A percentile compares a stretch with the other conserved stretches of the same genome.
phyloP scores from a whole-genome alignment of 2,888 invertebrate genomes.

The Leuctra nigra region DNA sequence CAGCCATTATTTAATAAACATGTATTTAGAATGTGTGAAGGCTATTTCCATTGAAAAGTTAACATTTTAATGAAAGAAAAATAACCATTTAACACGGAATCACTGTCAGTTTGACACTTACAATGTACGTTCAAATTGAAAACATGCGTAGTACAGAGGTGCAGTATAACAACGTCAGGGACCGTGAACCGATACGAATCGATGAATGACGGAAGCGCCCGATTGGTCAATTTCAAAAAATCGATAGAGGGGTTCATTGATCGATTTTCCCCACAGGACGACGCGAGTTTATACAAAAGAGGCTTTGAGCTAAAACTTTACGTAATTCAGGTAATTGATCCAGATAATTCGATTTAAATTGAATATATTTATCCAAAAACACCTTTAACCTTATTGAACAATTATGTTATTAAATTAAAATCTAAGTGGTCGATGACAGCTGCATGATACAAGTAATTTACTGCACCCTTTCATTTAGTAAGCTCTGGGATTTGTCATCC shows the following conservation, averaged over 20 bases:
- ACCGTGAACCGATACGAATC: constrained; percentile 25
- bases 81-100: neutral
- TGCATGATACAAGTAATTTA: too few species aligned
- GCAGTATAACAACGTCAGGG: neutral
- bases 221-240: constrained; percentile 25
- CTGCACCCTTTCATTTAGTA: too few species aligned
- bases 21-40: neutral
- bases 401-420: too few species aligned
- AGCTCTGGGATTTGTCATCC: too few species aligned
- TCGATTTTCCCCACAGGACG: constrained; percentile 31
- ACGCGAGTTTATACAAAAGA: neutral
- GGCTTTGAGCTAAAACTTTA: neutral
- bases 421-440: too few species aligned
- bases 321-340: neutral
- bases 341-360: too few species aligned
- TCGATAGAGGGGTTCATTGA: constrained; percentile 32
- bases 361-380: too few species aligned
- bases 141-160: neutral
- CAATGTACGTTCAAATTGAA: neutral
- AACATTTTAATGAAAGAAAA: neutral
- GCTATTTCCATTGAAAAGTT: neutral
- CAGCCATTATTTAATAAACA: constrained; percentile 8
- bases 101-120: neutral
- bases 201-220: constrained; percentile 20
- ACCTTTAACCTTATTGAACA: too few species aligned